Evolutionary conservation across 1,140 invertebrate genomes (phyloP), one percentile per base, ranked within the genome.

Genomic region (Melanaphis sacchari): DNA sequence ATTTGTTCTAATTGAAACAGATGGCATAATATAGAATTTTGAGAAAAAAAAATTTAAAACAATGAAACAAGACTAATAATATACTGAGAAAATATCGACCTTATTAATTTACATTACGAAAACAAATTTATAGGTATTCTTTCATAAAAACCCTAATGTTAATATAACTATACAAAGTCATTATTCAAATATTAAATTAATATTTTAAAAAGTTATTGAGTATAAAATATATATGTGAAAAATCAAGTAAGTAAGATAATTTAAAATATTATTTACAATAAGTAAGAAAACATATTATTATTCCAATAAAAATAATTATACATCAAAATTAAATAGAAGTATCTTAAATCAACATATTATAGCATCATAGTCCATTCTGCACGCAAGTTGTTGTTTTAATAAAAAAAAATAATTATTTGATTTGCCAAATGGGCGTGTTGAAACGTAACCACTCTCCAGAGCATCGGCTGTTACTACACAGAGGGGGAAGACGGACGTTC

Each of bases 391-490:
- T 40, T 49, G 90, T 82, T 91, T 81, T 91, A 91, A 91, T 36
- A n/a, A 91, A 81, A 91, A 81, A 46, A 43, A 49, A 31, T 22
- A n/a, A n/a, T n/a, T n/a, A 38, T 82, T 31, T 36, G 66, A 91
- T 82, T 49, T 82, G 91, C 76, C 91, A 92, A 91, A 92, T 92
- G 91, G 91, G 91, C 91, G 43, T 82, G 91, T 38, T 89, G 21
- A 40, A 21, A 89, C 49, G 3, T 40, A 22, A 89, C 66, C 76
- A 46, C 91, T 82, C 36, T 93, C 91, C 91, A 93, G 91, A 93
- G 22, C 31, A 8, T 49, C 26, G 66, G 49, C 46, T 8, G 24
- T 26, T n/a, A 43, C 59, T 54, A 11, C 11, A 15, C 8, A 26
- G 88, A 54, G 36, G 36, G 88, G 88, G 49, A 54, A 54, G 46